A percentile compares a stretch with the other conserved stretches of the same genome.
Conservation (phyloP, 2,888 invertebrate genomes). For the Apamea crenata region DNA sequence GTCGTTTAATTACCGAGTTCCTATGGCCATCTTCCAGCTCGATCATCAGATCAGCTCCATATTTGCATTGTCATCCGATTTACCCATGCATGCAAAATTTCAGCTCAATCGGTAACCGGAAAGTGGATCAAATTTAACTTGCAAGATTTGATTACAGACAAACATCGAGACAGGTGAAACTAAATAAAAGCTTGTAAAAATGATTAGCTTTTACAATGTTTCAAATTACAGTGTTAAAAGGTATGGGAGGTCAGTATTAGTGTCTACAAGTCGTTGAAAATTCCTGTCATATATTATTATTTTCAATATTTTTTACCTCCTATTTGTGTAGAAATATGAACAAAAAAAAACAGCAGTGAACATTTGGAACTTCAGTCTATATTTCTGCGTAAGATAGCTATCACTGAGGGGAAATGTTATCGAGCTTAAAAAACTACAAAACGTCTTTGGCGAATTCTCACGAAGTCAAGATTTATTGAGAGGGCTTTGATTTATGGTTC, state of each 20-base stretch:
- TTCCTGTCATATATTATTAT: slow-evolving; percentile 32
- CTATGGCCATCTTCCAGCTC: no score
- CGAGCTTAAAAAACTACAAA: slow-evolving; percentile 75
- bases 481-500: slow-evolving; percentile 87
- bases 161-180: no score
- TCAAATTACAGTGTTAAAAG: background rate
- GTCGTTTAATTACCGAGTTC: no score
- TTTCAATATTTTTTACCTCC: slow-evolving; percentile 27
- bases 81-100: no score
- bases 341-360: slow-evolving; percentile 23
- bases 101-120: no score
- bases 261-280: slow-evolving; percentile 26
- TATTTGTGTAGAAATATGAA: slow-evolving; percentile 34
- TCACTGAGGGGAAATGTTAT: slow-evolving; percentile 64
- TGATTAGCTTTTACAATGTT: background rate
- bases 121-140: no score
- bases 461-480: slow-evolving; percentile 87
- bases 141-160: no score
- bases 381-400: slow-evolving; percentile 44
- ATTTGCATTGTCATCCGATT: no score
- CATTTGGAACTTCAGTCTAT: slow-evolving; percentile 38
- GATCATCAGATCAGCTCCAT: no score
- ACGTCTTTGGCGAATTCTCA: slow-evolving; percentile 81
- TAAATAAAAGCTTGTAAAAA: no score
- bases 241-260: slow-evolving; percentile 9